Evolutionary conservation across 2,797 vertebrate genomes (phyloP).

Genomic region (Mastacembelus armatus): DNA sequence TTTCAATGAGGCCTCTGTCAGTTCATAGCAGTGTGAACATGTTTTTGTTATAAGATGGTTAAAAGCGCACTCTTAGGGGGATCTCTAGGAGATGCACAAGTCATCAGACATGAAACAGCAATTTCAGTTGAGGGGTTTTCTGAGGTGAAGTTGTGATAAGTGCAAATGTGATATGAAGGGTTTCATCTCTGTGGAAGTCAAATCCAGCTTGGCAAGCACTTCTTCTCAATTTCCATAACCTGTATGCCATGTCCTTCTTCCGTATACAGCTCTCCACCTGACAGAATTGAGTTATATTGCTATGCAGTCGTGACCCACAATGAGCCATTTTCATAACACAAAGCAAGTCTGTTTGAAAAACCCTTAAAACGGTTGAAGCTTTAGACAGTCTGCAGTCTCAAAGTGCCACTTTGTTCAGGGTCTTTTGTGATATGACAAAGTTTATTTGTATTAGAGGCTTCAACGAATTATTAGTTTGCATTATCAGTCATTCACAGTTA

Average conservation of each 20-base stretch:
- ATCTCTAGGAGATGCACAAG: conserved; percentile 41
- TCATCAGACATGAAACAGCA: conserved; percentile 55
- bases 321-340: conserved; percentile 9
- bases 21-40: conserved; percentile 51
- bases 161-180: conserved; percentile 41
- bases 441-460: too few relatives aligned
- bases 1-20: conserved; percentile 53
- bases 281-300: conserved; percentile 17
- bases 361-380: background rate
- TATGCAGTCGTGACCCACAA: conserved; percentile 1
- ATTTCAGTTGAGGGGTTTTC: conserved; percentile 31
- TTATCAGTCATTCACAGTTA: too few relatives aligned
- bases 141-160: conserved; percentile 44
- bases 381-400: too few relatives aligned
- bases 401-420: too few relatives aligned
- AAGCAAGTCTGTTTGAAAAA: too few relatives aligned
- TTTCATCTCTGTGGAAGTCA: conserved; percentile 40
- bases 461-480: too few relatives aligned
- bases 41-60: conserved; percentile 55
- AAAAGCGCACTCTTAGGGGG: conserved; percentile 29
- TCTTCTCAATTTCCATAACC: conserved; percentile 26
- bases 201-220: conserved; percentile 8
- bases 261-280: conserved; percentile 15
- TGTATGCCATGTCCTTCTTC: conserved; percentile 9
- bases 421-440: too few relatives aligned